Base-by-base conservation (phyloP, 2,888 invertebrate genomes). In the Apamea sordens region DNA sequence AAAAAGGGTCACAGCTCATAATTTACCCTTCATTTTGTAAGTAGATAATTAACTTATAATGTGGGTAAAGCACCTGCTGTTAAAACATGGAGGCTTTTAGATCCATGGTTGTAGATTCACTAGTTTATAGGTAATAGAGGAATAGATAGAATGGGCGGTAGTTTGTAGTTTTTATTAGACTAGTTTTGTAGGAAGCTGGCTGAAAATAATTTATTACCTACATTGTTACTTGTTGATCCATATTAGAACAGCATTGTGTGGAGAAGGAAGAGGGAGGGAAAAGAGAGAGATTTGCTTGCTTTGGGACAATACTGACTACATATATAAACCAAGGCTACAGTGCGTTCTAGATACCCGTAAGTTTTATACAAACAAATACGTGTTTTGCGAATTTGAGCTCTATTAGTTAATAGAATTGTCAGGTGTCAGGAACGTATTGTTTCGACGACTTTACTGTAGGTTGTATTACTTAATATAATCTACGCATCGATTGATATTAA, bases 1-100 rank as follows among this genome's bases (percentile, higher is more conserved):
- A 87, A 81, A 87, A 88, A 79, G 79, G 86, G 73, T 73, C 77
- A 75, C 76, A 76, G 63, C 28, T 64, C 77, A 76, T 87, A 72
- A 76, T 77, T 71, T 79, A 82, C 76, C 77, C 79, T 71, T 56
- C 24, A 56, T 56, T 56, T 56, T 75, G 67, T 80, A 68, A 76
- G 74, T 73, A 75, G 50, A 77, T 70, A 82, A 75, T 75, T 73
- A 76, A 71, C 28, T 73, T 75, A 69, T 59, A 59, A 79, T 59
- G 64, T 71, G 56, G 32, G 53, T 68, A 44, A n/a, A 64, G 63
- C 76, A 73, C 61, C 76, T 79, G 74, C 28, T 78, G 28, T 78
- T 53, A 36, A 70, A 80, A 80, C 74, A 73, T 69, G 53, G 71
- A 28, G 28, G 24, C 28, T 63, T 77, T 81, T 64, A 59, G 50